Conservation (phyloP, 2,113 vertebrate species). For the Tetrax tetrax region DNA sequence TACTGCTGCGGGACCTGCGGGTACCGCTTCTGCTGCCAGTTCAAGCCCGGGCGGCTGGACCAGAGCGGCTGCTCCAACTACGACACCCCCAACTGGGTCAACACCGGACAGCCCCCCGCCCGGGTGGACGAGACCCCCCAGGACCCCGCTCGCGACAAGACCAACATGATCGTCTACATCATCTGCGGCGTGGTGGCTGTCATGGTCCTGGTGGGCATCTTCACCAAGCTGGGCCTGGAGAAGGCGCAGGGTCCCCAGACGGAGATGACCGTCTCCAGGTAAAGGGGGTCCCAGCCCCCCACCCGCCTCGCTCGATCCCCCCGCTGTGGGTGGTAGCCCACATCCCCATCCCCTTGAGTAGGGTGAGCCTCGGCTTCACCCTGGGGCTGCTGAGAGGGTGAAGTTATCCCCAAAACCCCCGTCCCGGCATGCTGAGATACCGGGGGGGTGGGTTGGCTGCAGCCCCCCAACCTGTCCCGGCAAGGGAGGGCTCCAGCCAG, state of each 20-base stretch:
- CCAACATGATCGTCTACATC: slow-evolving; percentile 95
- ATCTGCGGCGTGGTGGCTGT: slow-evolving; percentile 93
- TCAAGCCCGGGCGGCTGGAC: slow-evolving; percentile 88
- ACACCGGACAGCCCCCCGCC: slow-evolving; percentile 81
- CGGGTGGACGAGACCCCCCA: slow-evolving; percentile 82
- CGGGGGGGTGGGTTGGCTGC: not conserved
- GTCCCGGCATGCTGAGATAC: not conserved
- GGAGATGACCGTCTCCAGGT: slow-evolving; percentile 91
- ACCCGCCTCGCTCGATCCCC: accelerated
- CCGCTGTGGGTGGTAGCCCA: not conserved
- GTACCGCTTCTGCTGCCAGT: slow-evolving; percentile 98
- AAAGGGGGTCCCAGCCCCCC: not conserved
- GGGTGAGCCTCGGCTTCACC: not conserved
- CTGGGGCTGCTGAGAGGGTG: not conserved
- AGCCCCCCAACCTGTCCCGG: not conserved
- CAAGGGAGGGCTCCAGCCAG: not conserved
- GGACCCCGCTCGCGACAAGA: slow-evolving; percentile 85
- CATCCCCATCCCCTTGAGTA: not conserved
- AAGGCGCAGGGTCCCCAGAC: slow-evolving; percentile 85
- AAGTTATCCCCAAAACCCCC: not conserved
- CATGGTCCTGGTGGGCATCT: slow-evolving; percentile 92
- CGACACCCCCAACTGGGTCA: slow-evolving; percentile 90
- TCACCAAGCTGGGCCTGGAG: slow-evolving; percentile 90
- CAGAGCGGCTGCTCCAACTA: slow-evolving; percentile 92
- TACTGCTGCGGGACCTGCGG: slow-evolving; percentile 98